These are phyloP conservation scores for Trichonephila inaurata DNA, from an alignment of 1,140 invertebrate genomes.

Conservation along the genomic window DNA sequence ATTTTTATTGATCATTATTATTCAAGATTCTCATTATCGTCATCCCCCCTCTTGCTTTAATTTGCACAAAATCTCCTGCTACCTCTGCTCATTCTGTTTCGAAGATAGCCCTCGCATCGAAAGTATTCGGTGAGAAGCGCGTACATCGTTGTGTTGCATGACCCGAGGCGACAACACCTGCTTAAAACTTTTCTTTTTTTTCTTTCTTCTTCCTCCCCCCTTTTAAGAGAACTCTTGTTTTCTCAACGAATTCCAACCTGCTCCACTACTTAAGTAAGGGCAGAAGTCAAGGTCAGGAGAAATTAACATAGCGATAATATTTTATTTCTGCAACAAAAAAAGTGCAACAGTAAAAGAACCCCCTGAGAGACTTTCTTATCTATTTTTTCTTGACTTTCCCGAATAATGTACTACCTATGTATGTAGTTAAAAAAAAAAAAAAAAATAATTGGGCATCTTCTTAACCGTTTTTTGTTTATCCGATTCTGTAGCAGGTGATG, in stretches of 20 bases:
- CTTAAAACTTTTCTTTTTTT: constrained; percentile 24
- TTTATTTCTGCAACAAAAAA: not conserved
- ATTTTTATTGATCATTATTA: too few species aligned
- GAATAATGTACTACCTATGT: too few species aligned
- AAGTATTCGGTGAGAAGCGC: not conserved
- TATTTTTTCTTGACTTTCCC: too few species aligned
- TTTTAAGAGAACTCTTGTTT: not conserved
- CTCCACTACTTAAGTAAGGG: not conserved
- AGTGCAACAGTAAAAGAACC: not conserved
- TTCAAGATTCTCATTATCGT: too few species aligned
- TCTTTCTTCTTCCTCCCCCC: not conserved
- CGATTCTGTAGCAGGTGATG: too few species aligned
- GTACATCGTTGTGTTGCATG: not conserved
- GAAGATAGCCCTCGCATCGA: not conserved
- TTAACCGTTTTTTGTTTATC: too few species aligned
- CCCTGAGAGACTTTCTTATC: too few species aligned
- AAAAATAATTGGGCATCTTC: too few species aligned
- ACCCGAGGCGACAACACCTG: constrained; percentile 5
- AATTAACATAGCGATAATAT: constrained; percentile 13
- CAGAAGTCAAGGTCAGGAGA: constrained; percentile 42
- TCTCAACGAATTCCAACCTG: constrained; percentile 1
- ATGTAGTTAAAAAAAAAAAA: too few species aligned
- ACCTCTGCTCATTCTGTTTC: not conserved
- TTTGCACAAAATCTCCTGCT: not conserved
- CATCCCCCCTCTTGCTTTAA: not conserved